A percentile compares a stretch with the other conserved stretches of the same genome.
Evolutionary conservation across 2,888 invertebrate genomes (phyloP).

Genomic region (Philhelius pedissequus): DNA sequence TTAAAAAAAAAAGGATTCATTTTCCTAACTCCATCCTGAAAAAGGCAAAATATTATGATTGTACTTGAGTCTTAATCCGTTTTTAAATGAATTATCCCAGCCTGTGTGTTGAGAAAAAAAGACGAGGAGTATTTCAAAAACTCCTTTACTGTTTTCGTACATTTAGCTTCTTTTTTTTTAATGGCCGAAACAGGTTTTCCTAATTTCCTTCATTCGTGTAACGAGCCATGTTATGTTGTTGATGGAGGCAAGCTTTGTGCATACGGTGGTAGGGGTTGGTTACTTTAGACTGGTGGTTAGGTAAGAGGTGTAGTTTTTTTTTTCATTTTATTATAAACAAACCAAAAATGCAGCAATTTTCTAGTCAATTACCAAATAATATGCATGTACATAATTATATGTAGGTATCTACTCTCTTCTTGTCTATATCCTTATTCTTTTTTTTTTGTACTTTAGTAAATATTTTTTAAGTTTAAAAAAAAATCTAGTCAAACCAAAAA

Average conservation of each 20-base stretch:
- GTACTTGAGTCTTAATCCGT: constrained; percentile 65
- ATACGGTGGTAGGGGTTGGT: not conserved
- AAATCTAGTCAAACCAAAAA: constrained; percentile 45
- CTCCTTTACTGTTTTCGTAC: constrained; percentile 10
- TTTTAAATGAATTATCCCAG: constrained; percentile 66
- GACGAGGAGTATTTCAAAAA: constrained; percentile 42
- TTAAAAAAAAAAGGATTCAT: constrained; percentile 19
- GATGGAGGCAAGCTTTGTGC: not conserved
- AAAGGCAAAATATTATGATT: constrained; percentile 47
- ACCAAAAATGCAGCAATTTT: constrained; percentile 55
- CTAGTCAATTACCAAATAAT: constrained; percentile 69
- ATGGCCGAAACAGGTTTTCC: constrained; percentile 50
- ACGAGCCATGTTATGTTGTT: constrained; percentile 25
- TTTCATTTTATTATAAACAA: not conserved
- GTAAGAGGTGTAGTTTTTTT: not conserved
- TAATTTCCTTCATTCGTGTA: constrained; percentile 56
- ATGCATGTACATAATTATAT: not conserved
- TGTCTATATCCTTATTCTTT: not conserved
- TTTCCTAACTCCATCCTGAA: not conserved
- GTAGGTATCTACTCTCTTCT: not conserved
- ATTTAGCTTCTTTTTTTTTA: not conserved
- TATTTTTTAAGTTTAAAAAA: not conserved
- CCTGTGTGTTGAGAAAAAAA: constrained; percentile 3
- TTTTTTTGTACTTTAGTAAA: constrained; percentile 1
- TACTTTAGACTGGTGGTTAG: not conserved